These are phyloP conservation scores for Ctenodactylus gundi DNA, from an alignment of 2,113 vertebrate genomes.

Conservation along the genomic window DNA sequence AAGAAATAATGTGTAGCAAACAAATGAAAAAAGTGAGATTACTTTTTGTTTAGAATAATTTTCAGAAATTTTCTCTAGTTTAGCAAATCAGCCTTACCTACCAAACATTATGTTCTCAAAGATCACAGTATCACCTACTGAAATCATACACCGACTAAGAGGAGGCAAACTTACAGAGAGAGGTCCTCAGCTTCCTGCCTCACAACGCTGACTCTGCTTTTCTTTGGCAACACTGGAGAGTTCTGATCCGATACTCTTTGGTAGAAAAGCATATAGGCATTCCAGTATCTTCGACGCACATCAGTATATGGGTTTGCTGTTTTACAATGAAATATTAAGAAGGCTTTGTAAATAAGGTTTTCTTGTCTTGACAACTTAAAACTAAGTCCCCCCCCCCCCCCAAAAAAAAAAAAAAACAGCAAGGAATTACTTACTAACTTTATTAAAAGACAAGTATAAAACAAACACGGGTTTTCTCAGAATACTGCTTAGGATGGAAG, in stretches of 20 bases:
- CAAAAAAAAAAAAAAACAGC: neutral
- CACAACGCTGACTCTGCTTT: constrained; percentile 97
- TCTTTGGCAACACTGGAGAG: constrained; percentile 97
- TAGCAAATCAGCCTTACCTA: neutral
- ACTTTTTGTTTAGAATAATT: constrained; percentile 27
- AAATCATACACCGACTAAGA: neutral
- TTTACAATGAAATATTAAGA: constrained; percentile 68
- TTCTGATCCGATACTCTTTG: constrained; percentile 97
- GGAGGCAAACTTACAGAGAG: constrained; percentile 89
- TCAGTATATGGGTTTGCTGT: constrained; percentile 96
- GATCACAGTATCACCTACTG: neutral
- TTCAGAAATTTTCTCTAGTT: constrained; percentile 10
- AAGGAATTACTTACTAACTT: neutral
- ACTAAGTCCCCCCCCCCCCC: too few relatives aligned
- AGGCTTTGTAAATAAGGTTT: neutral
- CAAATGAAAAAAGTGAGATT: neutral
- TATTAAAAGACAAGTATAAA: neutral
- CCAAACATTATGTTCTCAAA: neutral
- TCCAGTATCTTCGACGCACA: constrained; percentile 97
- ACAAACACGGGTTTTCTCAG: neutral
- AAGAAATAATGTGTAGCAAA: neutral
- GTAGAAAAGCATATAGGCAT: constrained; percentile 99
- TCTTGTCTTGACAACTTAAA: neutral
- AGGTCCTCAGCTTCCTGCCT: constrained; percentile 98
- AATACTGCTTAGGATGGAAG: neutral